phyloP scores from a whole-genome alignment of 2,797 vertebrate species.

The Leptodactylus fallax region DNA sequence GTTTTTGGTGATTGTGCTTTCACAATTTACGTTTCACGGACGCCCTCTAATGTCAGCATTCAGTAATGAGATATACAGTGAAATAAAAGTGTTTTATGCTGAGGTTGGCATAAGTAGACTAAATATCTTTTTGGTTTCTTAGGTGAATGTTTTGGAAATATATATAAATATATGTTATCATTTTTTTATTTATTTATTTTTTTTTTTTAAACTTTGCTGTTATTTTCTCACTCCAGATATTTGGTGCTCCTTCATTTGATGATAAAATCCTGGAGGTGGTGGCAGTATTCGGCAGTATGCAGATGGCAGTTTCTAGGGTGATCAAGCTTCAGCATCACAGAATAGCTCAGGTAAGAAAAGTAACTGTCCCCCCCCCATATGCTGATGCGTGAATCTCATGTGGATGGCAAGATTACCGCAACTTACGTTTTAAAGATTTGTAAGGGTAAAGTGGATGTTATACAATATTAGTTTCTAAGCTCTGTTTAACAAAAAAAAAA shows the following conservation, averaged over 20 bases:
- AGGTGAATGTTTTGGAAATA: background rate
- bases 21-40: background rate
- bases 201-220: too few species aligned
- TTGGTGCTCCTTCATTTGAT: conserved; percentile 95
- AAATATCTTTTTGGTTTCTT: background rate
- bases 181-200: too few species aligned
- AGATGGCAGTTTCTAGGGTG: conserved; percentile 97
- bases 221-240: conserved; percentile 83
- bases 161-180: too few species aligned
- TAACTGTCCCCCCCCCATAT: background rate
- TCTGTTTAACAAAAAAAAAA: too few species aligned
- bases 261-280: conserved; percentile 98
- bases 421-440: background rate
- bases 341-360: conserved; percentile 88
- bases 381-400: background rate
- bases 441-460: background rate
- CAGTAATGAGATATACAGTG: background rate
- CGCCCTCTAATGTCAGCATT: background rate
- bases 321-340: conserved; percentile 97
- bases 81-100: too few species aligned
- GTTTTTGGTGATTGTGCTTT: background rate
- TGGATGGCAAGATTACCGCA: background rate
- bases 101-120: background rate
- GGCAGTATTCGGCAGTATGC: conserved; percentile 96
- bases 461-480: too few species aligned